These are phyloP conservation scores for Euleptes europaea DNA, from an alignment of 2,113 vertebrate species.

Conservation along the genomic window DNA sequence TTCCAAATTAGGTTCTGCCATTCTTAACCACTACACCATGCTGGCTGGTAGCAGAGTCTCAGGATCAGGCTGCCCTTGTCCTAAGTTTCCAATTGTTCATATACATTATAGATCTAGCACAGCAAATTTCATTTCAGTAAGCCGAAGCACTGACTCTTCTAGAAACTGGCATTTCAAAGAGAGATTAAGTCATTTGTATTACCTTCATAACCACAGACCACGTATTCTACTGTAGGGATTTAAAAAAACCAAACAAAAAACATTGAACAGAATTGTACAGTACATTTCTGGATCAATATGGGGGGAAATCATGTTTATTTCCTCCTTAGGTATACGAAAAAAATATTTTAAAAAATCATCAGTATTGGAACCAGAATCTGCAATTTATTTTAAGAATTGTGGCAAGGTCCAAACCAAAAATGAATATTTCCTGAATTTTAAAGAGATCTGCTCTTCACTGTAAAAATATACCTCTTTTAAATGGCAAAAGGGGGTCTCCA, in stretches of 20 bases:
- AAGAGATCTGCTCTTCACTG: background rate
- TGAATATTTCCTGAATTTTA: background rate
- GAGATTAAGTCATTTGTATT: background rate
- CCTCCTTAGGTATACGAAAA: background rate
- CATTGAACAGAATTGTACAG: background rate
- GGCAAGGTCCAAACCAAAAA: background rate
- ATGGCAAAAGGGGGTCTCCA: background rate
- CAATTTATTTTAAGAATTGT: background rate
- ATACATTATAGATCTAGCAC: background rate
- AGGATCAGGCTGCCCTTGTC: background rate
- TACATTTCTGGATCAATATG: background rate
- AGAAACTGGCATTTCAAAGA: background rate
- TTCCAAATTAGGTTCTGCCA: too few relatives aligned
- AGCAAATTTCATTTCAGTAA: background rate
- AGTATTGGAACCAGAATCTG: background rate
- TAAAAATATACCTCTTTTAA: background rate
- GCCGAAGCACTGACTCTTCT: background rate
- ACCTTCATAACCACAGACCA: background rate
- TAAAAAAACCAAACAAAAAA: too few relatives aligned
- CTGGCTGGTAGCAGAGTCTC: too few relatives aligned
- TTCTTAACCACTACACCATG: too few relatives aligned
- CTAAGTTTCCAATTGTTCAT: background rate
- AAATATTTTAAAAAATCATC: background rate
- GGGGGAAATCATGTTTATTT: background rate
- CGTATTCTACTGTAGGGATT: background rate